Evolutionary conservation across 2,797 vertebrate genomes (phyloP).

Genomic region (Decapterus maruadsi): DNA sequence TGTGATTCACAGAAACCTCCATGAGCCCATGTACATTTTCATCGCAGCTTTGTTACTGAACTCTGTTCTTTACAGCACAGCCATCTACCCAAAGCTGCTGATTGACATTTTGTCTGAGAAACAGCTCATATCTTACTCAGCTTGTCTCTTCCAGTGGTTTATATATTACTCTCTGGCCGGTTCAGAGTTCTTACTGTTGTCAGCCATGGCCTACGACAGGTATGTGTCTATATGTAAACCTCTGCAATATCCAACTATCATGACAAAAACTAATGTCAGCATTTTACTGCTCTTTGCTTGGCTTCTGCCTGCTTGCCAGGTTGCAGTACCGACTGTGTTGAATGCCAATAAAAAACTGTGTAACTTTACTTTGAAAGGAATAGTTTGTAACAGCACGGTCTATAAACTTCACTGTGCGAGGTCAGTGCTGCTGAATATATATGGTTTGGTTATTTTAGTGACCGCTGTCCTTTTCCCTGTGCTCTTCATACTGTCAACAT

Average conservation of each 20-base stretch:
- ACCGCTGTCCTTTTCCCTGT: neutral
- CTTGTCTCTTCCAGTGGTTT: too few species aligned
- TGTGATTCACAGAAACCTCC: too few species aligned
- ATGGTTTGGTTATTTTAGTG: neutral
- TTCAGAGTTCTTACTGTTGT: conserved; percentile 40
- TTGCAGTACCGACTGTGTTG: fast-evolving
- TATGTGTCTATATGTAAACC: conserved; percentile 54
- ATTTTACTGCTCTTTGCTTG: conserved; percentile 23
- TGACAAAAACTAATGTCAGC: too few species aligned
- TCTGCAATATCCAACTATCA: neutral
- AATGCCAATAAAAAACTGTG: neutral
- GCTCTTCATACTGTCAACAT: conserved; percentile 53
- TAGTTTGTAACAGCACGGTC: conserved; percentile 16
- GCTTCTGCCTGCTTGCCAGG: conserved; percentile 29
- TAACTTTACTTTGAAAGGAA: neutral
- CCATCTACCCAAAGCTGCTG: too few species aligned
- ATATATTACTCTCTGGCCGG: too few species aligned
- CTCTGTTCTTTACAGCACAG: too few species aligned
- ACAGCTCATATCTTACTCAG: too few species aligned
- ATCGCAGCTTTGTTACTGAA: too few species aligned
- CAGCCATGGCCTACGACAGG: conserved; percentile 53
- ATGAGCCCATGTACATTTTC: too few species aligned
- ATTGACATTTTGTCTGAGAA: too few species aligned
- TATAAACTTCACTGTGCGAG: conserved; percentile 10
- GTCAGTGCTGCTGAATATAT: too few species aligned